These are phyloP conservation scores for Hypsibius dujardini DNA, from an alignment of 1,140 invertebrate species.

Conservation along the genomic window DNA sequence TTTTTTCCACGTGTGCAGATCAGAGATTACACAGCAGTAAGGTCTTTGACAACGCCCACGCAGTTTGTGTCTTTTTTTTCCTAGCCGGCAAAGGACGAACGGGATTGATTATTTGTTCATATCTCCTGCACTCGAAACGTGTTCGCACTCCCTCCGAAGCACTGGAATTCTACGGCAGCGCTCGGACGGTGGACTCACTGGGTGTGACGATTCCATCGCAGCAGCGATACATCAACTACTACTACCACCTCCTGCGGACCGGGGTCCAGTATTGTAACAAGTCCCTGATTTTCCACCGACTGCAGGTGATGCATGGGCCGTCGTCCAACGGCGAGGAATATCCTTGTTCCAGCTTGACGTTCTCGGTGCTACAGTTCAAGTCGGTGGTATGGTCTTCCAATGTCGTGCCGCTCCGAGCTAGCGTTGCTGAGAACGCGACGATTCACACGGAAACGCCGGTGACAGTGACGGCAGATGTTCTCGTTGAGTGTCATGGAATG, in stretches of 20 bases:
- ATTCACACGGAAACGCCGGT: neutral
- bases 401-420: neutral
- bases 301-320: neutral
- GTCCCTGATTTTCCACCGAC: neutral
- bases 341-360: neutral
- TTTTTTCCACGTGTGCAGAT: no score
- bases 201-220: constrained; percentile 36
- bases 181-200: constrained; percentile 32
- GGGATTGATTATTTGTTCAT: constrained; percentile 36
- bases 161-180: constrained; percentile 31
- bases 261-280: neutral
- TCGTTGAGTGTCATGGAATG: constrained; percentile 1
- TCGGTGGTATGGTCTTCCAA: neutral
- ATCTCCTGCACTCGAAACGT: constrained; percentile 29
- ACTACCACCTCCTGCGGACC: constrained; percentile 20
- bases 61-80: neutral
- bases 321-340: neutral
- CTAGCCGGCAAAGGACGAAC: constrained; percentile 35
- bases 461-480: neutral
- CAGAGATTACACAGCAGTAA: neutral
- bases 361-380: neutral
- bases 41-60: neutral
- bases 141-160: constrained; percentile 28
- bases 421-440: neutral
- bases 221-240: constrained; percentile 34